Evolutionary conservation across 2,113 vertebrate genomes (phyloP).

Genomic region (Ceyx cyanopectus): DNA sequence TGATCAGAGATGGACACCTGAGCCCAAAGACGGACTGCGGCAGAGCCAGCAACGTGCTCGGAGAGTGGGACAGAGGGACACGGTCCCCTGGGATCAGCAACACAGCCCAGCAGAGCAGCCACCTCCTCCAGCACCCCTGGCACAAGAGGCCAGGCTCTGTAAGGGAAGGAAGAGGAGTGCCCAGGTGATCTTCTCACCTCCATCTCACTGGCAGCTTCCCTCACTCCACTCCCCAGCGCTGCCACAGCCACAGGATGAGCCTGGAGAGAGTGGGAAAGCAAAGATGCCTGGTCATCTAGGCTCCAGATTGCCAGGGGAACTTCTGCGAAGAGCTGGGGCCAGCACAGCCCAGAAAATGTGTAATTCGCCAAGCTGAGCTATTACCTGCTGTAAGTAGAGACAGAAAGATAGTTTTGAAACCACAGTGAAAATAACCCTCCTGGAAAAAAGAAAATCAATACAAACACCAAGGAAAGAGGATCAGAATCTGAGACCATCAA

Average conservation of each 20-base stretch:
- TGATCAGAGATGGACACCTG: background rate
- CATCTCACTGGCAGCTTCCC: background rate
- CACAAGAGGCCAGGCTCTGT: background rate
- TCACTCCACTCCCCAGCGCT: fast-evolving
- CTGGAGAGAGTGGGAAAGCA: background rate
- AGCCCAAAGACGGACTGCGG: background rate
- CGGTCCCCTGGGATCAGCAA: too few species aligned
- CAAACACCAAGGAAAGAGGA: constrained; percentile 43
- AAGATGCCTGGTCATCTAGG: fast-evolving
- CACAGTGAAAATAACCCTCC: constrained; percentile 63
- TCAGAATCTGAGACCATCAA: constrained; percentile 42
- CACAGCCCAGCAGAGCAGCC: background rate
- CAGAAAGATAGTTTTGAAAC: constrained; percentile 58
- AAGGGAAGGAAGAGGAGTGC: fast-evolving
- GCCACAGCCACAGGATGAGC: background rate
- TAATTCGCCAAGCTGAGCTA: constrained; percentile 32
- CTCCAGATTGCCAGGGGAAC: background rate
- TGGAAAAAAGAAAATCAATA: constrained; percentile 56
- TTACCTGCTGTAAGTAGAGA: constrained; percentile 51
- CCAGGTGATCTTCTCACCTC: background rate
- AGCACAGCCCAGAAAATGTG: background rate
- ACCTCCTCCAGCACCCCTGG: fast-evolving
- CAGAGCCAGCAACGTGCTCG: background rate
- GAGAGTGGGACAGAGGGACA: background rate
- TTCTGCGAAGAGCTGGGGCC: background rate